Percentiles rank a stretch among this genome's conserved stretches.
Conservation (phyloP, 2,113 vertebrate genomes). For the Leuciscus idus region DNA sequence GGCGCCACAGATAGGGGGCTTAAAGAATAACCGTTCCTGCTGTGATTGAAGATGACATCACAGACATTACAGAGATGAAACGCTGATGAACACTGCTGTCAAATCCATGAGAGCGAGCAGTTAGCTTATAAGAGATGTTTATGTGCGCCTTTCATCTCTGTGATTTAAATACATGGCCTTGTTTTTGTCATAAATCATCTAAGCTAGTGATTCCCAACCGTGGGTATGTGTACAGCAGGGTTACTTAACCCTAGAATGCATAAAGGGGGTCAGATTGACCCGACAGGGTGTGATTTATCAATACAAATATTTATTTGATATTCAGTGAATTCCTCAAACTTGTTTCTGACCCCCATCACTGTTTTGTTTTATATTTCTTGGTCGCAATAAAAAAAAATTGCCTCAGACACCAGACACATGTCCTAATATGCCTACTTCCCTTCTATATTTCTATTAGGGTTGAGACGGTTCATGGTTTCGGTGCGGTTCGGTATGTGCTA, state of each 20-base stretch:
- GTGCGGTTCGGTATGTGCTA: no score
- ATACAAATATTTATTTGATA: no score
- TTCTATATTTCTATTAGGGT: no score
- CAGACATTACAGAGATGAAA: constrained; percentile 18
- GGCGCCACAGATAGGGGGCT: neutral
- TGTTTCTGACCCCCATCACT: no score
- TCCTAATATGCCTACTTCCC: no score
- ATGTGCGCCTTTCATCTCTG: neutral
- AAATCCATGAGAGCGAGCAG: neutral
- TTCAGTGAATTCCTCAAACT: no score
- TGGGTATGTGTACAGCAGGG: neutral
- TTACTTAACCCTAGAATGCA: neutral
- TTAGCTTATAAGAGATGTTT: neutral
- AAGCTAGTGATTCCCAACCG: neutral
- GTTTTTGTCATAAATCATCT: constrained; percentile 9
- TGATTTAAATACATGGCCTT: constrained; percentile 12
- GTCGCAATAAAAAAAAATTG: no score
- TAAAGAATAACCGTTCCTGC: neutral
- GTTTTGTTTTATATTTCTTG: no score
- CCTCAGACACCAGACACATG: no score
- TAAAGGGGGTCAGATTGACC: no score
- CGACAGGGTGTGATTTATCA: no score
- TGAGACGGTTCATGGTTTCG: no score
- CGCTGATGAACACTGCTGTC: constrained; percentile 26
- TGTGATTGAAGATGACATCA: constrained; percentile 28